Base-by-base conservation (phyloP, 2,888 invertebrate genomes). In the Plagodis pulveraria region DNA sequence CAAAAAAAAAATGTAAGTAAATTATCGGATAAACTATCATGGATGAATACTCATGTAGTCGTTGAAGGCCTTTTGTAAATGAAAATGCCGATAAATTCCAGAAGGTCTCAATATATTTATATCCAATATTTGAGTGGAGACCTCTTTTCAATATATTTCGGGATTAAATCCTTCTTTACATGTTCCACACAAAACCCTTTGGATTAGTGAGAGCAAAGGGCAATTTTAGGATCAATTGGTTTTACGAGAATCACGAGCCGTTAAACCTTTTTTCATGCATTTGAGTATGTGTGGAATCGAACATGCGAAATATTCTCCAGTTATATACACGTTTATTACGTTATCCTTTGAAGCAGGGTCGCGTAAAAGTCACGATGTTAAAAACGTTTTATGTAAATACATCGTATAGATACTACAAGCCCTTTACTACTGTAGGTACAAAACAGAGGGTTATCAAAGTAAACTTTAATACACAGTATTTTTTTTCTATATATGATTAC, bases 151-250 rank as follows among this genome's bases (percentile, higher is more conserved):
- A 66, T 71, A 69, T 67, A 66, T 69, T 67, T 64, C 51, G 54
- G 44, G 64, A 68, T 72, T 70, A 70, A 67, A 66, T 57, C 63
- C 66, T 66, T 64, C 66, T 64, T 63, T 68, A 66, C 62, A 66
- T 59, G 67, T 58, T 65, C 59, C 63, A 64, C 65, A 64, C 66
- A 65, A 65, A 70, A 63, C 69, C 66, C 65, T 67, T 70, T 67
- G 63, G 71, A 70, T 72, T 70, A 70, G 69, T 63, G 64, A 52
- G 60, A 67, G 67, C 67, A 63, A 75, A 73, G 74, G 77, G 77
- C 82, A 82, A 86, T 84, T 81, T 78, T 72, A 76, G 81, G 83
- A 83, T 86, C 83, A 84, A 80, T 86, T 81, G 84, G 77, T 78
- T 84, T 86, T 86, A 86, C 79, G 85, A 78, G 72, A 80, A 75